phyloP scores from a whole-genome alignment of 2,888 invertebrate species.

The Synanthedon formicaeformis region DNA sequence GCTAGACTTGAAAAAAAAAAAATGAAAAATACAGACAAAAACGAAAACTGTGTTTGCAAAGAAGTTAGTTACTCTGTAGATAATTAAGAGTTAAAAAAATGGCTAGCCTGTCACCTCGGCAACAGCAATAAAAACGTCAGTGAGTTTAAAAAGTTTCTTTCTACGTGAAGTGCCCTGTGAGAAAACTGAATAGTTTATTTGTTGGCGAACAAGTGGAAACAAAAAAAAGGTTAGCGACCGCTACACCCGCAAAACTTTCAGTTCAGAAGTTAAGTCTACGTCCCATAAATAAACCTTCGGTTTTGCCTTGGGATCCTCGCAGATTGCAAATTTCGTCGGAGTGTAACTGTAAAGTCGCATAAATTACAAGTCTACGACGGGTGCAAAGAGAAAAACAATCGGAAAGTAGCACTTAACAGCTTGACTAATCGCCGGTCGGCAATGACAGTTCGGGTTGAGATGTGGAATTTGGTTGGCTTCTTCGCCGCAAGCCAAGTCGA shows the following conservation, averaged over 20 bases:
- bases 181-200: constrained; percentile 8
- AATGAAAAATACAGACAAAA: too few relatives aligned
- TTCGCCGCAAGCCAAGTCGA: constrained; percentile 33
- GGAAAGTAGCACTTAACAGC: constrained; percentile 64
- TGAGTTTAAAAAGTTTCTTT: neutral
- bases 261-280: constrained; percentile 55
- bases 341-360: constrained; percentile 65
- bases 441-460: constrained; percentile 47
- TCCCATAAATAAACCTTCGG: constrained; percentile 69
- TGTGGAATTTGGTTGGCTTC: constrained; percentile 30
- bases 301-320: constrained; percentile 53
- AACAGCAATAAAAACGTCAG: neutral
- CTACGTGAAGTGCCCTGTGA: constrained; percentile 4
- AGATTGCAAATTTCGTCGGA: constrained; percentile 64
- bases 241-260: constrained; percentile 57
- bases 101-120: neutral
- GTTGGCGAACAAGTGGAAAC: constrained; percentile 7
- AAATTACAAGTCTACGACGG: constrained; percentile 61
- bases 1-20: too few relatives aligned
- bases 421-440: constrained; percentile 62
- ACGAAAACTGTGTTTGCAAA: too few relatives aligned
- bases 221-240: constrained; percentile 47
- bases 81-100: neutral
- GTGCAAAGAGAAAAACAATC: constrained; percentile 62
- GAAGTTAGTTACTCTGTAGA: too few relatives aligned